Base-by-base conservation (phyloP, 1,140 invertebrate genomes). In the Gryon sp. region DNA sequence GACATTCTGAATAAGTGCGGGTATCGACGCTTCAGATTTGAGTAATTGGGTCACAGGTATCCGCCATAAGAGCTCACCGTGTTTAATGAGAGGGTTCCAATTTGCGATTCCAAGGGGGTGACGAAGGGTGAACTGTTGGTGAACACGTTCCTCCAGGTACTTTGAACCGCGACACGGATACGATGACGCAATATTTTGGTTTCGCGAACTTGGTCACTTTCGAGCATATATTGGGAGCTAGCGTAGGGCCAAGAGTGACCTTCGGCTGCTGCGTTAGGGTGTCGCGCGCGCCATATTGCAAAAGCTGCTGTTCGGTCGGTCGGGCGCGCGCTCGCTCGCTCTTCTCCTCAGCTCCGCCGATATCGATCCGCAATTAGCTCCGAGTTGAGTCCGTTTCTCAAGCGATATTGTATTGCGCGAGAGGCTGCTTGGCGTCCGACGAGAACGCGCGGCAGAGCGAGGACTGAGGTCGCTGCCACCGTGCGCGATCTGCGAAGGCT, bases 291-390 rank as follows among this genome's bases (percentile, higher is more conserved):
- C 46, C 60, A 63, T 52, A 19, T 53, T 65, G 60, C 6, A 15
- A 28, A 45, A n/a, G 2, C 36, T 41, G 59, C 19, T 19, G 19
- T 11, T 43, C 22, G 46, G 45, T 50, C 60, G 38, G 38, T 65
- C 16, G 43, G 46, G 34, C 53, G 40, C 52, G 36, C 41, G 40
- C 55, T 38, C 41, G 40, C 55, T 38, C 57, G 43, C 57, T 48
- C 57, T 63, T 50, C 43, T 68, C 63, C 50, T 68, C 62, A 34
- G n/a, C 62, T 65, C 62, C 62, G 36, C 48, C 62, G 48, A 53
- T 66, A 55, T 66, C 62, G 62, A 66, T 55, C 62, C 62, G 62
- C 62, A 66, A 66, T 66, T 66, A 66, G 62, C 62, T 48, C 46
- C 62, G 48, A 65, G 46, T 62, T 30, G 40, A n/a, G 59, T 45